A percentile compares a stretch with the other conserved stretches of the same genome.
These are phyloP conservation scores for Spisula solida DNA, from an alignment of 2,888 invertebrate genomes.

Conservation along the genomic window DNA sequence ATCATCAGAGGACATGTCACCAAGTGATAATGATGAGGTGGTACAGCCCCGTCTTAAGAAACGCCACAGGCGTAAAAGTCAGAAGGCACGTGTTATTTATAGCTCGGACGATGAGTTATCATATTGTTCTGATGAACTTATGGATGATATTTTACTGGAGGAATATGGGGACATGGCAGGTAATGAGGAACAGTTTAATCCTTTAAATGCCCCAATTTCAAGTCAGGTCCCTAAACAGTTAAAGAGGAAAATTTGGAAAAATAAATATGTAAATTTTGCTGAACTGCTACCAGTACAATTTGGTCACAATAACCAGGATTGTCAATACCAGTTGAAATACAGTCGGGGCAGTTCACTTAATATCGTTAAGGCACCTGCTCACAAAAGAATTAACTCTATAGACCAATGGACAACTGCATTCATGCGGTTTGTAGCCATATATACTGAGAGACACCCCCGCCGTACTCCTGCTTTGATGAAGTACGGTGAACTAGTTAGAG, in stretches of 20 bases:
- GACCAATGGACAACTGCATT: slow-evolving; percentile 24
- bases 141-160: neutral
- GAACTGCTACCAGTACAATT: neutral
- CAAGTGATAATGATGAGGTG: neutral
- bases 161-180: neutral
- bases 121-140: neutral
- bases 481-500: slow-evolving; percentile 22
- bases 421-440: slow-evolving; percentile 4
- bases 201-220: neutral
- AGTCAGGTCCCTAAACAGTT: neutral
- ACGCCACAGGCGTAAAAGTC: neutral
- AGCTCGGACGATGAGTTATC: neutral
- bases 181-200: neutral
- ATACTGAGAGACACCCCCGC: neutral
- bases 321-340: neutral
- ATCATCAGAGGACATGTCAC: neutral
- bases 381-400: neutral
- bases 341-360: neutral
- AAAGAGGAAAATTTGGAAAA: neutral
- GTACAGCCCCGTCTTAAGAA: neutral
- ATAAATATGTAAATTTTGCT: neutral
- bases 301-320: neutral
- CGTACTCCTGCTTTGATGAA: slow-evolving; percentile 23
- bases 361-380: neutral
- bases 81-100: too few relatives aligned